Base-by-base conservation (phyloP, 2,888 invertebrate genomes). In the Acrobasis repandana region DNA sequence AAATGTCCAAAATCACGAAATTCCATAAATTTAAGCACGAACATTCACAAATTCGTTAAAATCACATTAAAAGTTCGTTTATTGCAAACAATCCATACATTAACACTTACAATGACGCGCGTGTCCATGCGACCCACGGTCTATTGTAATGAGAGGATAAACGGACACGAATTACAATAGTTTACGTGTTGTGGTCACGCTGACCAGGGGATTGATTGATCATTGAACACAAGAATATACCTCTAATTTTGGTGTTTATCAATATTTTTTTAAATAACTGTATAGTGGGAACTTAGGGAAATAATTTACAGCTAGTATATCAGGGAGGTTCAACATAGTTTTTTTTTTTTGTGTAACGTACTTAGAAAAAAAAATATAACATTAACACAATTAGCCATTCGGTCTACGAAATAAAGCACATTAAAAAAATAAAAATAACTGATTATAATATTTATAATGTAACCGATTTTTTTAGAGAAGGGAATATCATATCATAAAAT, bases 171-270 rank as follows among this genome's bases (percentile, higher is more conserved):
- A 52, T 52, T 52, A 60, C 60, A 54, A 60, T 60, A 33, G 60
- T 81, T 75, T 73, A 70, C 71, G 71, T 71, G 67, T 74, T 72
- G 69, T 70, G 77, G 74, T 73, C 67, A 70, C 52, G 73, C 75
- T 85, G 85, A 82, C 85, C 83, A 6, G 79, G 82, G 71, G 60
- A 71, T 68, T 84, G 85, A 88, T 86, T 78, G 83, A 85, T 83
- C 77, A 81, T 85, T 77, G 77, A 78, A 64, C 66, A 66, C 61
- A 80, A 83, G 83, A 90, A 90, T 89, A 83, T 74, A 72, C 73
- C 77, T 71, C 76, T 87, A 85, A 87, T 88, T 86, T 78, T 71
- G 74, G 77, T 49, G 20, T 43, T 15, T 58, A 48, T 48, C 28
- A 9, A 46, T 28, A 46, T 5, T 46, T 56, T 43, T 28, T 56